Evolutionary conservation across 2,888 invertebrate species (phyloP), one percentile per base, ranked within the genome.

Genomic region (Macrosoma leucophasiata): DNA sequence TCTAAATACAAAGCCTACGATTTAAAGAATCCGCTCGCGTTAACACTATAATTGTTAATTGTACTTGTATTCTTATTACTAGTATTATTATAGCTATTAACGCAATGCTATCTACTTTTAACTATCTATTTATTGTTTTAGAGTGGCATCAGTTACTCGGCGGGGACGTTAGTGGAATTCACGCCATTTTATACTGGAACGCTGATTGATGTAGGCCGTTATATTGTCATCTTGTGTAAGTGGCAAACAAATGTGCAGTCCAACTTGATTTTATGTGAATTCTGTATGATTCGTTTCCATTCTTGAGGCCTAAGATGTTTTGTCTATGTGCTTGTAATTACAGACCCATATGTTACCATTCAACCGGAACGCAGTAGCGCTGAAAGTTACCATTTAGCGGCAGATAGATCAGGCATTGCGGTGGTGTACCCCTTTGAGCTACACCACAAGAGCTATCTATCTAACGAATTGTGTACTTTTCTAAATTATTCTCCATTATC

Each of bases 21-120:
- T 33, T 18, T 27, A 53, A 53, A 51, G 50, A 56, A 61, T 45
- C 20, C 20, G 46, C 57, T 53, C 52, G 43, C 39, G 43, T 51
- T 50, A 47, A 50, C n/a, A 54, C 47, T 55, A 33, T 39, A 40
- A 36, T 55, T 46, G 46, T 55, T 57, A 59, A 57, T 56, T 55
- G 55, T 55, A 55, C 61, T 63, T 47, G 49, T 56, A 62, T 62
- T 52, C 65, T 72, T 71, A 73, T 58, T 47, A 46, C 60, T 71
- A 71, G 56, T 55, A 51, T 56, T 59, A 59, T 52, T 57, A 48
- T 59, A 64, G 62, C 66, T 63, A 52, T 55, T 63, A 69, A 66
- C 55, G 51, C 50, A 58, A 59, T 43, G 47, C 46, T 62, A 63
- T 53, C 55, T 59, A 60, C 49, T 46, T 50, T 56, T 65, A 65